Percentiles rank a stretch among this genome's conserved stretches.
phyloP scores from a whole-genome alignment of 2,888 invertebrate species.

The Ennomos quercinarius region DNA sequence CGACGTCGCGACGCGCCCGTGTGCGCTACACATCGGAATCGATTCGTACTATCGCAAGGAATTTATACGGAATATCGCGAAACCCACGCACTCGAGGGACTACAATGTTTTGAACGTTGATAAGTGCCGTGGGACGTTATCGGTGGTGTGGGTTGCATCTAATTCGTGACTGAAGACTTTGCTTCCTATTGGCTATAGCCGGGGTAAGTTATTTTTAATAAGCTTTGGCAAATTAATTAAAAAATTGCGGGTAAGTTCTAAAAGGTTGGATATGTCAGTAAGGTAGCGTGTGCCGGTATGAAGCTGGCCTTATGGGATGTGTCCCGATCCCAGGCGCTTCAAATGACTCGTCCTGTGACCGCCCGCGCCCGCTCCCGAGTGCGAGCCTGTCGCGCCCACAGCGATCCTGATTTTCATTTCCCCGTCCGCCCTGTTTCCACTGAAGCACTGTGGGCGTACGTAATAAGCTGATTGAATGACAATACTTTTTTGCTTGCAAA shows the following conservation, averaged over 20 bases:
- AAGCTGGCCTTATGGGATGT: conserved; percentile 49
- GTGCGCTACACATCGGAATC: conserved; percentile 58
- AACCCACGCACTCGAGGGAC: conserved; percentile 54
- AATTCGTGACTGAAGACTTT: conserved; percentile 46
- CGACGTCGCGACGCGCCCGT: conserved; percentile 82
- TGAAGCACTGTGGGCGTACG: conserved; percentile 11
- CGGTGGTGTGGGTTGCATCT: conserved; percentile 53
- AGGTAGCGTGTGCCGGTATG: conserved; percentile 64
- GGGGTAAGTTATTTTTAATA: conserved; percentile 37
- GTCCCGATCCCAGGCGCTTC: no score
- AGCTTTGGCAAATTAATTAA: not conserved
- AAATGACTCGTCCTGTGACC: conserved; percentile 22
- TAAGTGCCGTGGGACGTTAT: conserved; percentile 56
- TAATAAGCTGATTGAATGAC: conserved; percentile 11
- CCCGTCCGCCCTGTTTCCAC: conserved; percentile 49
- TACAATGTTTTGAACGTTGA: conserved; percentile 65
- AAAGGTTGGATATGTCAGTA: conserved; percentile 63
- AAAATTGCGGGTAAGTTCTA: conserved; percentile 8
- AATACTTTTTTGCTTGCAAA: conserved; percentile 4
- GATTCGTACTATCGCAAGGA: conserved; percentile 54
- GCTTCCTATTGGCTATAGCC: conserved; percentile 21
- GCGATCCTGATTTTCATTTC: conserved; percentile 54
- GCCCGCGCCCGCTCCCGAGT: conserved; percentile 34
- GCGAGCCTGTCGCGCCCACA: conserved; percentile 44
- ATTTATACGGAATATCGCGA: conserved; percentile 57